Conservation (phyloP, 2,888 invertebrate species). For the Hyalella azteca region DNA sequence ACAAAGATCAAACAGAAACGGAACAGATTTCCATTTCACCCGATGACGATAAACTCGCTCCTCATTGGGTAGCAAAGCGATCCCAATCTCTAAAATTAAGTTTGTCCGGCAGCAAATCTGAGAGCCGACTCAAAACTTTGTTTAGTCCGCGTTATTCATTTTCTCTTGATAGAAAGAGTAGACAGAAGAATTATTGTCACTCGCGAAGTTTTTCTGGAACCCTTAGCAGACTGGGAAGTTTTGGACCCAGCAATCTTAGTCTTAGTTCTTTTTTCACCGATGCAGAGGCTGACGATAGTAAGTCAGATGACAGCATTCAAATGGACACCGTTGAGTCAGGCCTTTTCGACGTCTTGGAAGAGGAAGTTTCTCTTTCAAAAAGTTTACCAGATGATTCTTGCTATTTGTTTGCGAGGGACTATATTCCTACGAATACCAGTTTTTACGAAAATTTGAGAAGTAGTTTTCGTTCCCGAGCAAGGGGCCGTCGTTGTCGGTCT, state of each 20-base stretch:
- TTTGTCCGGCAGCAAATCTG: neutral
- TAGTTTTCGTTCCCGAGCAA: neutral
- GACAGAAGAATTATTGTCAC: neutral
- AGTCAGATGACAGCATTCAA: neutral
- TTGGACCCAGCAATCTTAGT: neutral
- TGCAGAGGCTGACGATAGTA: neutral
- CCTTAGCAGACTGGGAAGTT: neutral
- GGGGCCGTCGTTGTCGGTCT: neutral
- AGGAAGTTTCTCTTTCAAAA: neutral
- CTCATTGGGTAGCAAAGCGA: neutral
- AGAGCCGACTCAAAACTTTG: neutral
- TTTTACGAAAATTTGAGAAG: constrained; percentile 2
- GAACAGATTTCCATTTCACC: neutral
- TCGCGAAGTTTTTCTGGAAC: neutral
- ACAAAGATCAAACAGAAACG: neutral
- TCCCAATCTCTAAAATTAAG: neutral
- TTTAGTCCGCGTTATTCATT: neutral
- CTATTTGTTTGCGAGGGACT: neutral
- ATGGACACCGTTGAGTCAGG: constrained; percentile 2
- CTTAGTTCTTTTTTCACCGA: neutral
- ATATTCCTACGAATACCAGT: neutral
- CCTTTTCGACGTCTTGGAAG: constrained; percentile 11
- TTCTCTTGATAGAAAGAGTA: neutral
- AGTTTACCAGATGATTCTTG: constrained; percentile 1
- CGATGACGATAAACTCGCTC: neutral